Conservation (phyloP, 1,140 invertebrate species). For the Psix sp. region DNA sequence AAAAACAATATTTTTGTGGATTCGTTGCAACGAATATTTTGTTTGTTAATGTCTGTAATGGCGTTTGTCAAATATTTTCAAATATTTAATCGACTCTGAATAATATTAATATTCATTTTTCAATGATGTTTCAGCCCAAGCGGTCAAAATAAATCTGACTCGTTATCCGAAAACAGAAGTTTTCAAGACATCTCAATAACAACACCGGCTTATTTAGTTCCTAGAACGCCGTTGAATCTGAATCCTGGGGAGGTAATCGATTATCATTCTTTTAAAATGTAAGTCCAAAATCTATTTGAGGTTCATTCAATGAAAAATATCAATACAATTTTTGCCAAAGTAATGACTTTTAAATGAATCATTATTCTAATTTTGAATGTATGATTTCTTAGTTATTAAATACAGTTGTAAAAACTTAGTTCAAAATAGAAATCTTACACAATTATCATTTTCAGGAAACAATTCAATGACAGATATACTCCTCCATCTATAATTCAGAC, state of each 20-base stretch:
- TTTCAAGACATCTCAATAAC: conserved; percentile 63
- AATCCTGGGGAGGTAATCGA: conserved; percentile 67
- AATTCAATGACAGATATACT: conserved; percentile 69
- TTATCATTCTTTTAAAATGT: conserved; percentile 59
- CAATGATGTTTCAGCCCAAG: background rate
- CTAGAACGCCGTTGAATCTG: conserved; percentile 54
- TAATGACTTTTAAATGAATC: background rate
- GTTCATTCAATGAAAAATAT: background rate
- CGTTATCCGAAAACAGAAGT: background rate
- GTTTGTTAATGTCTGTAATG: no score
- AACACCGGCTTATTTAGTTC: conserved; percentile 61
- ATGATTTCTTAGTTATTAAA: background rate
- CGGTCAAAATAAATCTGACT: no score
- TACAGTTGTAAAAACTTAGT: background rate
- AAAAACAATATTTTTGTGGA: no score
- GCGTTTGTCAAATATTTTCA: no score
- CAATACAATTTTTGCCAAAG: background rate
- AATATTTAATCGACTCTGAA: no score
- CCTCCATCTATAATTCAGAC: conserved; percentile 64
- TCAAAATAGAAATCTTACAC: conserved; percentile 60
- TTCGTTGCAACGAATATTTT: no score
- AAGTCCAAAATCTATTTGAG: background rate
- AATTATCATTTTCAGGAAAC: conserved; percentile 46
- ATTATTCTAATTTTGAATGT: background rate
- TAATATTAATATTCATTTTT: background rate